These are phyloP conservation scores for Mesorhabditis belari DNA, from an alignment of 2,888 invertebrate species.

Conservation along the genomic window DNA sequence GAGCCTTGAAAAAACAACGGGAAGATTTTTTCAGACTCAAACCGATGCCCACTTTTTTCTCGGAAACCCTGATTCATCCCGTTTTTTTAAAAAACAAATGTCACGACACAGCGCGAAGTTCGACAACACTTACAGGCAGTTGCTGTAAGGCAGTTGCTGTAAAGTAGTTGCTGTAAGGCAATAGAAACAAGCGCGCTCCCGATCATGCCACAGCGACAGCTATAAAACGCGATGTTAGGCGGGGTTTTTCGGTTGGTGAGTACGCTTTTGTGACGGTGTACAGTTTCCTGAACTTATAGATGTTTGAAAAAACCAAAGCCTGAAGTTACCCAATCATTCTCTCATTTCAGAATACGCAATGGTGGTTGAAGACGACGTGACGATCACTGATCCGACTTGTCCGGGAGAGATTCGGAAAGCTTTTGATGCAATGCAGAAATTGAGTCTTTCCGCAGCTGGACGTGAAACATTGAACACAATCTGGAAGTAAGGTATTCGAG, in stretches of 20 bases:
- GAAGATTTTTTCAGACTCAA: no score
- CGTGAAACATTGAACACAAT: slow-evolving; percentile 18
- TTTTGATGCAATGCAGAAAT: slow-evolving; percentile 20
- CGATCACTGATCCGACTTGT: slow-evolving; percentile 18
- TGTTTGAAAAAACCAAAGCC: neutral
- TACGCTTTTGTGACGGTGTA: neutral
- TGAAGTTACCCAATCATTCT: neutral
- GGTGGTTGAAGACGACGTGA: slow-evolving; percentile 33
- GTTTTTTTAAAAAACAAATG: no score
- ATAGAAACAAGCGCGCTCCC: no score
- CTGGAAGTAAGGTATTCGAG: slow-evolving; percentile 14
- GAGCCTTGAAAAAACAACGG: no score
- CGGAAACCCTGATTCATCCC: no score
- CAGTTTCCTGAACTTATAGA: neutral
- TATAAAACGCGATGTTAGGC: no score
- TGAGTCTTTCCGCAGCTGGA: slow-evolving; percentile 23
- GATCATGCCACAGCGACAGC: no score
- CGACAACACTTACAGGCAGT: no score
- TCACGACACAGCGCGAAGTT: no score
- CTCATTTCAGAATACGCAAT: slow-evolving; percentile 32
- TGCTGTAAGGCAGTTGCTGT: no score
- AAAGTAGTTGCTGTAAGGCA: no score
- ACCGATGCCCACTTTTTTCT: no score
- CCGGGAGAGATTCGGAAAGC: slow-evolving; percentile 12
- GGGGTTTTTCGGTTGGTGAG: neutral